Evolutionary conservation across 2,113 vertebrate species (phyloP).

Genomic region (Hiodon tergisus): DNA sequence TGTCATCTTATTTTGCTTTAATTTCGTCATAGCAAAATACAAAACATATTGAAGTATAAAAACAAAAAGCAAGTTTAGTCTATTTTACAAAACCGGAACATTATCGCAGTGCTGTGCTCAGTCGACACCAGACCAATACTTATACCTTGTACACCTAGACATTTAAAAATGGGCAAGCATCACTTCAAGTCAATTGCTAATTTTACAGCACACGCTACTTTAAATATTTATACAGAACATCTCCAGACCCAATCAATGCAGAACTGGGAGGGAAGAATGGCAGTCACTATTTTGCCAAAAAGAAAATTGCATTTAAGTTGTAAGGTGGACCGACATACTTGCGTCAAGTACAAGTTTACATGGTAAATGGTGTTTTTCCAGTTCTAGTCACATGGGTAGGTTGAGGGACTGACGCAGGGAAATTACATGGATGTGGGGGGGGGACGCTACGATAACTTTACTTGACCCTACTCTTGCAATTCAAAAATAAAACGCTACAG

Average conservation of each 20-base stretch:
- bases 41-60: conserved; percentile 40
- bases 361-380: not conserved
- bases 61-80: conserved; percentile 19
- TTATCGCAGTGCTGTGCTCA: conserved; percentile 17
- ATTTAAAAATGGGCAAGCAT: conserved; percentile 22
- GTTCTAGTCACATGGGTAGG: too few species aligned
- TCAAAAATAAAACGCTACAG: too few species aligned
- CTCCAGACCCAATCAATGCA: not conserved
- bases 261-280: not conserved
- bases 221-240: conserved; percentile 14
- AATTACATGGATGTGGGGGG: too few species aligned
- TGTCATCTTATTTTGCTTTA: conserved; percentile 21
- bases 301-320: conserved; percentile 17
- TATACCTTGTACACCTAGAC: conserved; percentile 25
- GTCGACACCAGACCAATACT: conserved; percentile 23
- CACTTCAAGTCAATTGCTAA: conserved; percentile 16
- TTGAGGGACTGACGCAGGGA: too few species aligned
- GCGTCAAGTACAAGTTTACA: conserved; percentile 18
- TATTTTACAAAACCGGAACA: conserved; percentile 36
- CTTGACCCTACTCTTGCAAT: too few species aligned
- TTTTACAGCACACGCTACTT: conserved; percentile 22
- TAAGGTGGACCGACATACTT: conserved; percentile 3
- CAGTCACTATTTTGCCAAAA: conserved; percentile 7
- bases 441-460: too few species aligned
- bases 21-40: conserved; percentile 33